Evolutionary conservation across 2,888 invertebrate genomes (phyloP), one percentile per base, ranked within the genome.

Genomic region (Xylota segnis): DNA sequence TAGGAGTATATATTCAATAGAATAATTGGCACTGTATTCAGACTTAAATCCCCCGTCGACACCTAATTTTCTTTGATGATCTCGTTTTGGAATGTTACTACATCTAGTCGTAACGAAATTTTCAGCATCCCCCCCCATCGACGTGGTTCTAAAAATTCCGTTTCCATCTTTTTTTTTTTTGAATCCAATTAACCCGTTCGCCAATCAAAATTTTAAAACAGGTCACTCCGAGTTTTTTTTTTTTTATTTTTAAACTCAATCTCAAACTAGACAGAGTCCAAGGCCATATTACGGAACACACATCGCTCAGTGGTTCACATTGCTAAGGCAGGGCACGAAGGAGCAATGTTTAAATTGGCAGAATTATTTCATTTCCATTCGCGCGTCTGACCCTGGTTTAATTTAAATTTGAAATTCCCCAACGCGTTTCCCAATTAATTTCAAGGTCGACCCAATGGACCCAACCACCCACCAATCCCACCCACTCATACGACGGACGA

Each of bases 181-280:
- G 68, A 72, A 72, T 77, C 77, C 83, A 83, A 83, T 83, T 72
- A 83, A 83, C 65, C 72, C 71, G 40, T 72, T 78, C 37, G 66
- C 47, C 68, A 83, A 83, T 78, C 78, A 83, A 83, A 52, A 70
- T 76, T 47, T 66, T 29, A 83, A 83, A 82, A 61, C 56, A 45
- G 68, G 75, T 82, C 75, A 61, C 37, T 74, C 52, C 50, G 23
- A 43, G n/a, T 7, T 37, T 4, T 14, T 37, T 45, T 43, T 27
- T 27, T 14, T 32, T 23, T 66, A 52, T 40, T 71, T 65, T 29
- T 65, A 52, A 59, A 4, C n/a, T n/a, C n/a, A 43, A 58, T 50
- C 23, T 29, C 14, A 16, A 59, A 32, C 59, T 66, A 83, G 77
- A 83, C 66, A 83, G 68, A 72, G 72, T 77, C 72, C 83, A 83